These are phyloP conservation scores for Calyptommatus sinebrachiatus DNA, from an alignment of 2,113 vertebrate species.

Conservation along the genomic window DNA sequence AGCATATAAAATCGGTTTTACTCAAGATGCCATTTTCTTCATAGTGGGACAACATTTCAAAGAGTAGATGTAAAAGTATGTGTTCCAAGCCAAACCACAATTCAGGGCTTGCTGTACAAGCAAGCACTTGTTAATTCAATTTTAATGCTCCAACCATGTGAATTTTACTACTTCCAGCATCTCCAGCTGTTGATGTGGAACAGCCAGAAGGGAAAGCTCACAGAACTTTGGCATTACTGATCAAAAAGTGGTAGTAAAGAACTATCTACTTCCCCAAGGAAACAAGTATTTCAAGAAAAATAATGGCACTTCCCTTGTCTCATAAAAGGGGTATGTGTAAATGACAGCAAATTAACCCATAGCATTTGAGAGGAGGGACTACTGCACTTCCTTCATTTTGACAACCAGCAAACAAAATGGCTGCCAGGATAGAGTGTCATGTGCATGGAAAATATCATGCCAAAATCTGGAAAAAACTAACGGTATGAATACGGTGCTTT, in stretches of 20 bases:
- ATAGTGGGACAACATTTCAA: not conserved
- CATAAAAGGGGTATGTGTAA: no score
- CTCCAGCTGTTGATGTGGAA: constrained; percentile 6
- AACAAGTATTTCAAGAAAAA: no score
- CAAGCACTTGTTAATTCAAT: constrained; percentile 20
- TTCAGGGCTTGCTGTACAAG: constrained; percentile 24
- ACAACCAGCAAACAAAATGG: not conserved
- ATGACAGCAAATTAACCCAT: no score
- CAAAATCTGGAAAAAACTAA: no score
- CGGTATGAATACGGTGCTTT: no score
- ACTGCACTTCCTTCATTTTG: no score
- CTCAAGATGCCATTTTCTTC: not conserved
- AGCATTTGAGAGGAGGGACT: no score
- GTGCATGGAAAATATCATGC: no score
- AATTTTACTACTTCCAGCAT: constrained; percentile 36
- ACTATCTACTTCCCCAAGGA: not conserved
- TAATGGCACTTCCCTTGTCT: no score
- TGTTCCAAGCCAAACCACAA: constrained; percentile 23
- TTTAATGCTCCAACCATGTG: constrained; percentile 28
- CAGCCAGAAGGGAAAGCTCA: constrained; percentile 9
- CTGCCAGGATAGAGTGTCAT: not conserved
- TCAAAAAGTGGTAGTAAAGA: constrained; percentile 11
- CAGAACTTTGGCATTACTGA: constrained; percentile 31
- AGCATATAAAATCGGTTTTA: not conserved
- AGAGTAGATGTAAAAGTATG: constrained; percentile 3